These are phyloP conservation scores for Ranitomeya imitator DNA, from an alignment of 2,113 vertebrate species.

Conservation along the genomic window DNA sequence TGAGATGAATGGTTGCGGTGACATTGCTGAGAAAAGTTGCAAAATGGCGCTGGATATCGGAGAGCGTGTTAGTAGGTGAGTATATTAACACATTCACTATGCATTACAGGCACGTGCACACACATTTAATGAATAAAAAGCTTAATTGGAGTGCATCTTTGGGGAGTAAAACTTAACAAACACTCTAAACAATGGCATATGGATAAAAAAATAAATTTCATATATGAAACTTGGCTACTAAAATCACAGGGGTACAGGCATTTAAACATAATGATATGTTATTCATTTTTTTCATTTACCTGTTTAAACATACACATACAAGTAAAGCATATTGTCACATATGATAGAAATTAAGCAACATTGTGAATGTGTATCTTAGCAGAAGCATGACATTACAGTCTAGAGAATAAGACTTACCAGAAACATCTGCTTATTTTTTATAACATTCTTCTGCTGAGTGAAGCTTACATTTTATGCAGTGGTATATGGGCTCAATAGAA, in stretches of 20 bases:
- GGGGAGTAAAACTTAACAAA: too few relatives aligned
- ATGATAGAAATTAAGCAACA: neutral
- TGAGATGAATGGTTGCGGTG: too few relatives aligned
- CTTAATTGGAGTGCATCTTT: too few relatives aligned
- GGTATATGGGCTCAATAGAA: too few relatives aligned
- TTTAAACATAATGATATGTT: neutral
- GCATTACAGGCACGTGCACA: too few relatives aligned
- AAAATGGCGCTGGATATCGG: too few relatives aligned
- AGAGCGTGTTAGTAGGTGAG: too few relatives aligned
- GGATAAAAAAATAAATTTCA: too few relatives aligned
- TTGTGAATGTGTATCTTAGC: slow-evolving; percentile 1
- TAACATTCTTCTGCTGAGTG: neutral
- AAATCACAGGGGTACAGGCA: neutral
- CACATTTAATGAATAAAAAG: too few relatives aligned
- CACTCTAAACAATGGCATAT: too few relatives aligned
- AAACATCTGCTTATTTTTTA: slow-evolving; percentile 11
- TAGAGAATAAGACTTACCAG: neutral
- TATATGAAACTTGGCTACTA: neutral
- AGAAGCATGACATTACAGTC: neutral
- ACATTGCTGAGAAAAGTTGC: too few relatives aligned
- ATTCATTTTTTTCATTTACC: neutral
- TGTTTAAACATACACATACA: neutral
- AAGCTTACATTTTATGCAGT: neutral
- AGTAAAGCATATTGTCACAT: neutral
- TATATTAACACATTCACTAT: too few relatives aligned